A percentile compares a stretch with the other conserved stretches of the same genome.
Evolutionary conservation across 2,888 invertebrate genomes (phyloP).

Genomic region (Sycophila texana): DNA sequence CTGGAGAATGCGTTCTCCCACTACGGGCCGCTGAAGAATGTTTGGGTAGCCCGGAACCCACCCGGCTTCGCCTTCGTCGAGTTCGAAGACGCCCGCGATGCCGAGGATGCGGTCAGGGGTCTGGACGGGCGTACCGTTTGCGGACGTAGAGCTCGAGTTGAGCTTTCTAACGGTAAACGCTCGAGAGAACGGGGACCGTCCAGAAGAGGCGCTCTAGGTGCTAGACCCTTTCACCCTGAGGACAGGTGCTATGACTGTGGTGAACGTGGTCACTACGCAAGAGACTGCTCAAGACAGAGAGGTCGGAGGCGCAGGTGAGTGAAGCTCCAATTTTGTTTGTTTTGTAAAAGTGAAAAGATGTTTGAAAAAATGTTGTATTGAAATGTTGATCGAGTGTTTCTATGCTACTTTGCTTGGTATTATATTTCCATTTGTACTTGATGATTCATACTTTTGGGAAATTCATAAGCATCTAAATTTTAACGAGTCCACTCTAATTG

Average conservation of each 20-base stretch:
- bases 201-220: constrained; percentile 68
- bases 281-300: constrained; percentile 88
- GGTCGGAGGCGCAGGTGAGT: constrained; percentile 69
- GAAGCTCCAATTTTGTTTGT: not conserved
- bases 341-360: too few species aligned
- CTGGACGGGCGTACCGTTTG: constrained; percentile 89
- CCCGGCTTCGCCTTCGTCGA: constrained; percentile 97
- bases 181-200: constrained; percentile 78
- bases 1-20: constrained; percentile 94
- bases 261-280: constrained; percentile 93
- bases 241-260: constrained; percentile 97
- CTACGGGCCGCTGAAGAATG: constrained; percentile 93
- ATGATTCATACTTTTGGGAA: too few species aligned
- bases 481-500: not conserved
- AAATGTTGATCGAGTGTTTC: too few species aligned
- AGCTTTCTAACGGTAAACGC: constrained; percentile 92
- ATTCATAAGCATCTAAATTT: too few species aligned
- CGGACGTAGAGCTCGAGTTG: constrained; percentile 92
- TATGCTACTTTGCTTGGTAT: too few species aligned
- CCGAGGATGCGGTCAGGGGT: constrained; percentile 90
- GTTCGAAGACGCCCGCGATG: constrained; percentile 94
- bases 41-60: constrained; percentile 98
- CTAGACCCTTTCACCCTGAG: constrained; percentile 88
- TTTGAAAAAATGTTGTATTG: too few species aligned
- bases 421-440: too few species aligned